A percentile compares a stretch with the other conserved stretches of the same genome.
These are phyloP conservation scores for Halichoerus grypus DNA, from an alignment of 2,113 vertebrate genomes.

Conservation along the genomic window DNA sequence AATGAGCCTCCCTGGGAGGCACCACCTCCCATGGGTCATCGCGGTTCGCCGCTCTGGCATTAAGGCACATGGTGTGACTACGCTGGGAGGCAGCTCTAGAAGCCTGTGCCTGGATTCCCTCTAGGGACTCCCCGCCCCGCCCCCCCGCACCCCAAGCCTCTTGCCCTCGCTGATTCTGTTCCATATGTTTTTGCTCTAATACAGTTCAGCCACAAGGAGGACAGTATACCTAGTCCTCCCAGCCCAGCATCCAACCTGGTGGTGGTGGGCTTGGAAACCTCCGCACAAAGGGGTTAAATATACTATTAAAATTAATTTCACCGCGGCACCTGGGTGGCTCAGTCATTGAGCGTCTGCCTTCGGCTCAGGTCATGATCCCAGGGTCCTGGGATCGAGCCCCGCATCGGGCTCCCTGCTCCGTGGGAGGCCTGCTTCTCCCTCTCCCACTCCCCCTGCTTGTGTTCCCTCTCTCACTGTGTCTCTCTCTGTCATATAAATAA, in stretches of 20 bases:
- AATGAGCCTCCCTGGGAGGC: background rate
- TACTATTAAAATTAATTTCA: background rate
- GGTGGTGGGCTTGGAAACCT: background rate
- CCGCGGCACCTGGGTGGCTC: no score
- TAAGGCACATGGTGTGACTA: background rate
- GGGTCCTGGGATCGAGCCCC: no score
- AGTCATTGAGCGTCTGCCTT: no score
- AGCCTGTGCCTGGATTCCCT: background rate
- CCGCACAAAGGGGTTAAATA: background rate
- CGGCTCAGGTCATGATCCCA: no score
- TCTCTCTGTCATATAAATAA: no score
- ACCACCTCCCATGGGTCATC: rapidly evolving
- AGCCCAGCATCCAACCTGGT: background rate
- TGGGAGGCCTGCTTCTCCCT: no score
- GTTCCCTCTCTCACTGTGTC: no score
- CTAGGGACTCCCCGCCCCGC: no score
- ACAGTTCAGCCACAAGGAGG: background rate
- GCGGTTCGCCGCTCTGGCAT: background rate
- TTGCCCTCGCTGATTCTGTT: background rate
- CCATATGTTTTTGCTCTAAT: background rate
- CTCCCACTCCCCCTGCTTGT: no score
- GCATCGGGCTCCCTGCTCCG: no score
- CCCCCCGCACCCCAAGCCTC: background rate
- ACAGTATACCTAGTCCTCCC: background rate
- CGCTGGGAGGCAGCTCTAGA: background rate